Evolutionary conservation across 2,113 vertebrate genomes (phyloP).

Genomic region (Hippopotamus amphibius): DNA sequence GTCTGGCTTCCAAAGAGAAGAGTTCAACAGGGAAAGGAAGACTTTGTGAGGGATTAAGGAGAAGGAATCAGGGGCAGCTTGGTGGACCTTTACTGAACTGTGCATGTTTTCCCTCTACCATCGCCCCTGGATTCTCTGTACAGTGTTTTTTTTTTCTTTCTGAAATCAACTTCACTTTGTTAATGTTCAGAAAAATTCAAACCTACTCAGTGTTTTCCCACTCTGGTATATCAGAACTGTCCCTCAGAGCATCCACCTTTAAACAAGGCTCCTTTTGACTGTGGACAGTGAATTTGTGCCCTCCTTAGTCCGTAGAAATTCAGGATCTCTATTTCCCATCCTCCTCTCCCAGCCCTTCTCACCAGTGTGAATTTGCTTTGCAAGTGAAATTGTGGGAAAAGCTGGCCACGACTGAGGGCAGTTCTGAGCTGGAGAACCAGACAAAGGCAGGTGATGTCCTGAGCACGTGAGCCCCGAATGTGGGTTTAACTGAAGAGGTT

Average conservation of each 20-base stretch:
- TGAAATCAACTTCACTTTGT: background rate
- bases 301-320: background rate
- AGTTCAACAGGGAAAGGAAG: background rate
- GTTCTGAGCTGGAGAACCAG: background rate
- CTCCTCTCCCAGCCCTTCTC: background rate
- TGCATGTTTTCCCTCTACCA: background rate
- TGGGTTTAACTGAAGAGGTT: background rate
- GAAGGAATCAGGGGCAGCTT: background rate
- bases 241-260: background rate
- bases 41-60: background rate
- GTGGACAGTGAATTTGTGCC: background rate
- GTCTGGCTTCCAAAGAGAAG: background rate
- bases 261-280: background rate
- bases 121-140: background rate
- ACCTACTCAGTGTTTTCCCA: background rate
- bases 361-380: constrained; percentile 33
- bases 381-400: background rate
- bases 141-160: background rate
- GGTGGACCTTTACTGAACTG: background rate
- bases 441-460: background rate
- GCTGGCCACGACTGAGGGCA: background rate
- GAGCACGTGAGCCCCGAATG: background rate
- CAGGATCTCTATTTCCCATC: background rate
- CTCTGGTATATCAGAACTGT: background rate
- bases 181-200: background rate